Conservation (phyloP, 2,113 vertebrate genomes). For the Centropus bengalensis region DNA sequence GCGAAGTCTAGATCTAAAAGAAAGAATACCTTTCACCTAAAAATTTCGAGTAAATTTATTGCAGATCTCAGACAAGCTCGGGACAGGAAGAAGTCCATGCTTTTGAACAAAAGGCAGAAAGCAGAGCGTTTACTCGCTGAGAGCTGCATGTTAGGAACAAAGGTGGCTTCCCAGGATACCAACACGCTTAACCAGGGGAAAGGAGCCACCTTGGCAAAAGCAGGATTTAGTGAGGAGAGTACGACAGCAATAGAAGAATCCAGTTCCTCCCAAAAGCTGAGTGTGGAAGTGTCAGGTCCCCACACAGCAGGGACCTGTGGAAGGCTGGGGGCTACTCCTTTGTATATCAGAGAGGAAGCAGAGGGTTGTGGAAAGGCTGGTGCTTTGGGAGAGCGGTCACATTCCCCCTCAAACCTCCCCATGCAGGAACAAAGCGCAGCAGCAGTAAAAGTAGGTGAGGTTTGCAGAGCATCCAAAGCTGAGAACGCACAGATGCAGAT, state of each 20-base stretch:
- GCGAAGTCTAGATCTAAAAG: background rate
- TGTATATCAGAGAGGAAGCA: background rate
- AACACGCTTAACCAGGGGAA: background rate
- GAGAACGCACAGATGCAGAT: background rate
- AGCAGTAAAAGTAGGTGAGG: background rate
- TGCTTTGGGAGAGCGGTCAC: background rate
- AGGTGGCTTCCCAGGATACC: background rate
- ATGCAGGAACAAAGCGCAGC: background rate
- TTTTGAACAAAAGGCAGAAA: constrained; percentile 40
- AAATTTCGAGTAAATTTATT: constrained; percentile 41
- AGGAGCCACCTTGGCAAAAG: background rate
- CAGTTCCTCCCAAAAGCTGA: background rate
- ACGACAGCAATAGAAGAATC: background rate
- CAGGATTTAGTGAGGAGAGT: background rate
- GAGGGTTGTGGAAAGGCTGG: background rate
- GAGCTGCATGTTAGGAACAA: background rate
- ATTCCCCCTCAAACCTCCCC: background rate
- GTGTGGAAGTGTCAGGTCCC: background rate
- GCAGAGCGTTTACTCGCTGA: background rate
- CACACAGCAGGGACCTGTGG: background rate
- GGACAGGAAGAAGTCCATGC: constrained; percentile 35
- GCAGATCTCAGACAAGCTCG: constrained; percentile 34
- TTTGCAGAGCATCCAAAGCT: background rate
- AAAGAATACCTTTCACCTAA: background rate
- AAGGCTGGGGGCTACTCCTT: background rate